A percentile compares a stretch with the other conserved stretches of the same genome.
These are phyloP conservation scores for Camelus bactrianus DNA, from an alignment of 2,113 vertebrate genomes.

Conservation along the genomic window DNA sequence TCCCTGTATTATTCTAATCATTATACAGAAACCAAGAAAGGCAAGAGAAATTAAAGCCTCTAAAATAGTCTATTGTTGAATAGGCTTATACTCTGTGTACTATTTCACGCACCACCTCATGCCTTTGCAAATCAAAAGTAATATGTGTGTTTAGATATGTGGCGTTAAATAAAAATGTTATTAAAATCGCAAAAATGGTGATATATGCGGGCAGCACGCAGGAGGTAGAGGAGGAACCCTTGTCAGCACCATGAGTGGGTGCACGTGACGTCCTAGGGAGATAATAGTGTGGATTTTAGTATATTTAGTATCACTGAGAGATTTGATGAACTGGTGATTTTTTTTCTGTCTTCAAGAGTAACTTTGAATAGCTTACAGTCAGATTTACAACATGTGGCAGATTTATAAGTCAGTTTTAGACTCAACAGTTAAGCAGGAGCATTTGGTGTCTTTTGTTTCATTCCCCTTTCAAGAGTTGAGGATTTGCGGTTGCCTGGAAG, in stretches of 20 bases:
- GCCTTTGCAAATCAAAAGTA: slow-evolving; percentile 1
- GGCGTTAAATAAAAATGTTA: not conserved
- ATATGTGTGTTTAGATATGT: not conserved
- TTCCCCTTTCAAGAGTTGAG: not conserved
- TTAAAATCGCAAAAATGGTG: not conserved
- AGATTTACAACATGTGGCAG: not conserved
- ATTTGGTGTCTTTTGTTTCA: not conserved
- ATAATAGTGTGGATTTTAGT: not conserved
- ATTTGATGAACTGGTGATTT: not conserved
- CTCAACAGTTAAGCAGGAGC: not conserved
- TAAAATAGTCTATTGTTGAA: not conserved
- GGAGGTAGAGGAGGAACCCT: not conserved
- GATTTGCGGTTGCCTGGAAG: not conserved
- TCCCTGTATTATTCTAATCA: slow-evolving; percentile 37
- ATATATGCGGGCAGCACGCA: not conserved
- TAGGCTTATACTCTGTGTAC: not conserved
- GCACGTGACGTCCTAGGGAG: not conserved
- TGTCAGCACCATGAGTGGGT: not conserved
- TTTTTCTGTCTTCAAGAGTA: not conserved
- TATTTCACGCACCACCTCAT: not conserved
- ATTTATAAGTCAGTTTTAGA: not conserved
- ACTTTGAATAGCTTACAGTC: not conserved
- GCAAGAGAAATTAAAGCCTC: slow-evolving; percentile 41
- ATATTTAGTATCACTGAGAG: not conserved
- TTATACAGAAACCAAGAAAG: slow-evolving; percentile 17